A percentile compares a stretch with the other conserved stretches of the same genome.
These are phyloP conservation scores for Aldrovandia affinis DNA, from an alignment of 2,797 vertebrate genomes.

Conservation along the genomic window DNA sequence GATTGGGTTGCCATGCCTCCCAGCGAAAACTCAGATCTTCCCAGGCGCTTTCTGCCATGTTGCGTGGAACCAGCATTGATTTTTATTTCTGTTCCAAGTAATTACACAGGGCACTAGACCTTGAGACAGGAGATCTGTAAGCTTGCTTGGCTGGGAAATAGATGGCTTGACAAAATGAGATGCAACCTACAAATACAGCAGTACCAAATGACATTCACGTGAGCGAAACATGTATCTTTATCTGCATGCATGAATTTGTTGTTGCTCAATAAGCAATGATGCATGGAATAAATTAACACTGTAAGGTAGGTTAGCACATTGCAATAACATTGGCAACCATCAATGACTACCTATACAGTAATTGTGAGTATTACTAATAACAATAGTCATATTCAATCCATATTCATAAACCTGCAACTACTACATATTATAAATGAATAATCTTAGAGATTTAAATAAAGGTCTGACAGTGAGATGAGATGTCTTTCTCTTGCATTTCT, in stretches of 20 bases:
- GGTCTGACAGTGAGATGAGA: conserved; percentile 23
- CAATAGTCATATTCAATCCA: neutral
- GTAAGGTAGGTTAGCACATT: neutral
- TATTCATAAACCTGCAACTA: neutral
- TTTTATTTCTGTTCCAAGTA: conserved; percentile 10
- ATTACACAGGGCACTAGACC: neutral
- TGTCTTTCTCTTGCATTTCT: conserved; percentile 45
- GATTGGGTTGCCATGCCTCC: conserved; percentile 1
- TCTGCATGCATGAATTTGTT: neutral
- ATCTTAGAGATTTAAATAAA: conserved; percentile 36
- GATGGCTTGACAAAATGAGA: neutral
- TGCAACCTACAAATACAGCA: neutral
- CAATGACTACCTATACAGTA: neutral
- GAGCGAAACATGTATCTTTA: neutral
- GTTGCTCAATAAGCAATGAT: neutral
- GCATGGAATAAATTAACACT: neutral
- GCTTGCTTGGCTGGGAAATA: neutral
- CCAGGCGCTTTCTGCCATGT: neutral
- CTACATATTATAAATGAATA: neutral
- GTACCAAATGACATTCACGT: neutral
- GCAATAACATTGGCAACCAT: neutral
- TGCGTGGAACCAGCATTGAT: neutral
- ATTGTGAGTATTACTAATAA: neutral
- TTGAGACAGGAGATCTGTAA: neutral
- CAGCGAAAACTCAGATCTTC: conserved; percentile 18